These are phyloP conservation scores for Seladonia tumulorum DNA, from an alignment of 2,888 invertebrate genomes.

Conservation along the genomic window DNA sequence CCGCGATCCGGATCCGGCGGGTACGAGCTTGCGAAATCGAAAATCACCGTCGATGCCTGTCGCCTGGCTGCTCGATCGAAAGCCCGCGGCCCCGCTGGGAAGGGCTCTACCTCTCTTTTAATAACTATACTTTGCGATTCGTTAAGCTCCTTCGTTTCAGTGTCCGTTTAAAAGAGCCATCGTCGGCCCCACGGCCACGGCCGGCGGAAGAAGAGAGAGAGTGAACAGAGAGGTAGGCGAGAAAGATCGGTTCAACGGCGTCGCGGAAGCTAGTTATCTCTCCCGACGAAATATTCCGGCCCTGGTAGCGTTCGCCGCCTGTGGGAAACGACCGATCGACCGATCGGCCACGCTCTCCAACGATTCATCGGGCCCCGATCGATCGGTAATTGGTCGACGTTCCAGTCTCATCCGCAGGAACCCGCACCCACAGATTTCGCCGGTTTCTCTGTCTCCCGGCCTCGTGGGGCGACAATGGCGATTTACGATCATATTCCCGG, in stretches of 20 bases:
- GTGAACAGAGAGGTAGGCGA: slow-evolving; percentile 9
- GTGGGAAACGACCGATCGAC: slow-evolving; percentile 44
- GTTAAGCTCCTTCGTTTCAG: slow-evolving; percentile 73
- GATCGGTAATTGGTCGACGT: slow-evolving; percentile 30
- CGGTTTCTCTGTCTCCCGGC: slow-evolving; percentile 18
- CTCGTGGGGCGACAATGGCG: slow-evolving; percentile 42
- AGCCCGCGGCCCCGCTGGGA: background rate
- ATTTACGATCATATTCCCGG: slow-evolving; percentile 59
- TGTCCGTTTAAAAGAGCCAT: slow-evolving; percentile 62
- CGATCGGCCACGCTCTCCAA: slow-evolving; percentile 40
- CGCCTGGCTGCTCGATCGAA: slow-evolving; percentile 44
- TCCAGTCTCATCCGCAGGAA: slow-evolving; percentile 20
- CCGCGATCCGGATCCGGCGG: slow-evolving; percentile 31
- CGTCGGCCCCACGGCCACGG: background rate
- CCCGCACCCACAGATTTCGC: slow-evolving; percentile 32
- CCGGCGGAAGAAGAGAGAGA: background rate
- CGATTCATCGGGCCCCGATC: slow-evolving; percentile 28
- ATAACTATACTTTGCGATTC: slow-evolving; percentile 78
- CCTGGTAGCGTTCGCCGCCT: background rate
- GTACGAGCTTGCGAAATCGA: slow-evolving; percentile 63
- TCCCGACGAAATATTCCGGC: slow-evolving; percentile 26
- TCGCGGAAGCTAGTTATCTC: slow-evolving; percentile 65
- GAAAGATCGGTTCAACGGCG: slow-evolving; percentile 26
- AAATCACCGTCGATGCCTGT: slow-evolving; percentile 59
- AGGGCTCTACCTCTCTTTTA: slow-evolving; percentile 65